Conservation (phyloP, 1,140 invertebrate genomes). For the Neomicropteryx cornuta region DNA sequence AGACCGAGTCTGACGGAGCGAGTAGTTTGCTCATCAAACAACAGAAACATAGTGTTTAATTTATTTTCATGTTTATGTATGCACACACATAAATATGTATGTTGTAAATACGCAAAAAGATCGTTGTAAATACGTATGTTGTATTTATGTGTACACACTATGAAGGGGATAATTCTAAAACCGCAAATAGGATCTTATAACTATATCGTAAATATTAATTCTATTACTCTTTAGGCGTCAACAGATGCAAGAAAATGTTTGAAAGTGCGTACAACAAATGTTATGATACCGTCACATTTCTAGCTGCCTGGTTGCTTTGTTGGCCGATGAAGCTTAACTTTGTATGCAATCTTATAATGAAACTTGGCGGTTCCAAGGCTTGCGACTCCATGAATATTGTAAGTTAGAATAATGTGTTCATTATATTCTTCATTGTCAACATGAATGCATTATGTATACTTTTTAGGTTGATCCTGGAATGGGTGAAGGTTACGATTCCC, state of each 20-base stretch:
- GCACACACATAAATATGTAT: too few relatives aligned
- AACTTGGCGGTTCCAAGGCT: slow-evolving; percentile 26
- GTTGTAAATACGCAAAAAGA: too few relatives aligned
- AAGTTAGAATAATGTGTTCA: background rate
- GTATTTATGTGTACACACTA: too few relatives aligned
- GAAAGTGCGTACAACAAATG: slow-evolving; percentile 45
- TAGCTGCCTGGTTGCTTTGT: slow-evolving; percentile 47
- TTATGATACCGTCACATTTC: slow-evolving; percentile 39
- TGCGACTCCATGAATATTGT: slow-evolving; percentile 20
- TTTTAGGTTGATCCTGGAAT: slow-evolving; percentile 45
- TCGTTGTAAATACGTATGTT: too few relatives aligned
- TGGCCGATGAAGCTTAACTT: slow-evolving; percentile 61
- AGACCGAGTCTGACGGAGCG: too few relatives aligned
- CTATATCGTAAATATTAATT: background rate
- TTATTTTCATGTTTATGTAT: too few relatives aligned
- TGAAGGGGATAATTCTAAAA: too few relatives aligned
- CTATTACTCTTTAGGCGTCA: slow-evolving; percentile 18
- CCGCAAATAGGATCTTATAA: background rate
- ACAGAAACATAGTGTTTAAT: too few relatives aligned
- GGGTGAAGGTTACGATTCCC: slow-evolving; percentile 48
- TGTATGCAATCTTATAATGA: slow-evolving; percentile 50
- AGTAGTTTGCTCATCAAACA: too few relatives aligned
- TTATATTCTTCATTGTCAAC: background rate
- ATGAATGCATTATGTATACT: slow-evolving; percentile 4
- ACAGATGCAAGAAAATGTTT: slow-evolving; percentile 46